Evolutionary conservation across 2,797 vertebrate species (phyloP).

Genomic region (Hephaestus fuliginosus): DNA sequence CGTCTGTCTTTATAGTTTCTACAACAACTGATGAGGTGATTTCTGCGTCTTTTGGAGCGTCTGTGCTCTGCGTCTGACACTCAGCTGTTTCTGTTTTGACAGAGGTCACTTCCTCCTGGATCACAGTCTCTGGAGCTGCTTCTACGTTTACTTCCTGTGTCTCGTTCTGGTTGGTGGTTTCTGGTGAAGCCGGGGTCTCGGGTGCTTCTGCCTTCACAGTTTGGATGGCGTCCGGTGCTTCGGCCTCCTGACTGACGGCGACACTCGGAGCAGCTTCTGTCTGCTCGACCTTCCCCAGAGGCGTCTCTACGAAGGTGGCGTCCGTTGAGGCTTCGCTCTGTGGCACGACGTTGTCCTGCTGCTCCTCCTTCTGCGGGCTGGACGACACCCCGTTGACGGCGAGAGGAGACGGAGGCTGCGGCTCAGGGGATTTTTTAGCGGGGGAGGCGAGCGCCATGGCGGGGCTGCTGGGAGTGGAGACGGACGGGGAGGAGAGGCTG

Average conservation of each 20-base stretch:
- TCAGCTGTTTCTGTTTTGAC: slow-evolving; percentile 1
- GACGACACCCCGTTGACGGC: slow-evolving; percentile 32
- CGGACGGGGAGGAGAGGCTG: slow-evolving; percentile 82
- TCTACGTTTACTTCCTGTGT: neutral
- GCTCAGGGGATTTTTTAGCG: neutral
- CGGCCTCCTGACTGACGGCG: neutral
- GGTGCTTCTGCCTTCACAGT: neutral
- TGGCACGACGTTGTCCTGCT: neutral
- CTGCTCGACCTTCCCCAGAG: slow-evolving; percentile 8
- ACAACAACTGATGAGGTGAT: neutral
- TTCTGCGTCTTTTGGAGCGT: slow-evolving; percentile 10
- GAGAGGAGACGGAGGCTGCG: slow-evolving; percentile 52
- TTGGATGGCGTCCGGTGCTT: neutral
- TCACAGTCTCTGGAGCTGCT: slow-evolving; percentile 5
- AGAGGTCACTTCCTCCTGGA: slow-evolving; percentile 1
- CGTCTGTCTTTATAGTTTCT: neutral
- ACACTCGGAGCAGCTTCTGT: neutral
- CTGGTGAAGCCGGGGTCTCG: neutral
- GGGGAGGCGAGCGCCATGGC: slow-evolving; percentile 21
- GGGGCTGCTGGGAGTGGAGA: slow-evolving; percentile 84
- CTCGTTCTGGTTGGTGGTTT: neutral
- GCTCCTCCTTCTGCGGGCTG: neutral
- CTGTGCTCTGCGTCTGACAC: slow-evolving; percentile 5
- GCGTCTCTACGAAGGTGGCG: neutral
- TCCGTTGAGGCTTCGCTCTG: neutral